Evolutionary conservation across 1,140 invertebrate species (phyloP).

Genomic region (Vanessa tameamea): DNA sequence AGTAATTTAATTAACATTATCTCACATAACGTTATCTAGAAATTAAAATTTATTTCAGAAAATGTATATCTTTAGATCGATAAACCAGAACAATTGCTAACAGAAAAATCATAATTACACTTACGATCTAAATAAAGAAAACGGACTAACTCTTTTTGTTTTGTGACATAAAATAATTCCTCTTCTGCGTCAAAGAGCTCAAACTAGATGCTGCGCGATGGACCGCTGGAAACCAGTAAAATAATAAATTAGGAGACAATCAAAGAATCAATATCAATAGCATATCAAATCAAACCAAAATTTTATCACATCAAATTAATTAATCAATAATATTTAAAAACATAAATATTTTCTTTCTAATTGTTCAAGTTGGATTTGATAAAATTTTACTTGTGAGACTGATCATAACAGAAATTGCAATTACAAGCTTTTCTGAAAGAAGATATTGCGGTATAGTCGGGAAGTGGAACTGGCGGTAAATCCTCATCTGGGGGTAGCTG

Average conservation of each 20-base stretch:
- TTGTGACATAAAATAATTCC: constrained; percentile 44
- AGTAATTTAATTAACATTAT: too few relatives aligned
- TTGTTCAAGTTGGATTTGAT: too few relatives aligned
- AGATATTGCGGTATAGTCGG: constrained; percentile 62
- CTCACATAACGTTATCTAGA: too few relatives aligned
- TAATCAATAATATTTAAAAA: too few relatives aligned
- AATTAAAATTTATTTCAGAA: too few relatives aligned
- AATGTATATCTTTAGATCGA: neutral
- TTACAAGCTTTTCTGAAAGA: constrained; percentile 63
- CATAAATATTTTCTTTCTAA: too few relatives aligned
- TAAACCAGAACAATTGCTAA: neutral
- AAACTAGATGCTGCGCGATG: constrained; percentile 61
- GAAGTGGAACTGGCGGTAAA: constrained; percentile 64
- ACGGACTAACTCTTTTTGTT: constrained; percentile 53
- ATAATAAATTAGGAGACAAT: neutral
- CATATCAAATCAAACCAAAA: too few relatives aligned
- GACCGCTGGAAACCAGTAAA: constrained; percentile 50
- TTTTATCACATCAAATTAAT: too few relatives aligned
- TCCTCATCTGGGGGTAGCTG: constrained; percentile 67
- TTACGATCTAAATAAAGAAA: constrained; percentile 14
- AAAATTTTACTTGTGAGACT: too few relatives aligned
- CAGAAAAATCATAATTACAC: constrained; percentile 11
- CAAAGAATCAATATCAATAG: neutral
- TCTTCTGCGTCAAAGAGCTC: constrained; percentile 57
- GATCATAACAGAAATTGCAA: constrained; percentile 20